Evolutionary conservation across 2,888 invertebrate species (phyloP).

Genomic region (Aphidius colemani): DNA sequence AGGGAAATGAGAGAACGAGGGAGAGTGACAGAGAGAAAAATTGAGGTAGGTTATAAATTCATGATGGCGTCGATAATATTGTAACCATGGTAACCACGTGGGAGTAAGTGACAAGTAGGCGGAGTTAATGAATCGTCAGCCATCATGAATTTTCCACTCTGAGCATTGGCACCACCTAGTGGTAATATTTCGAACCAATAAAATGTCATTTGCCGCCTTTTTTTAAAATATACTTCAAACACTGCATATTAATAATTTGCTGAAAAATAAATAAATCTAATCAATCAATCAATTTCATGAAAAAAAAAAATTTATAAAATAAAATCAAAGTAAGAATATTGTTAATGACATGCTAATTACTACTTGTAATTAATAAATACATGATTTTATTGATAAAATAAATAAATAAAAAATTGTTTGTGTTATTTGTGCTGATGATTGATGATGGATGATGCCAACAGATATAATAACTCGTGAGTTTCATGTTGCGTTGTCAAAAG

Average conservation of each 20-base stretch:
- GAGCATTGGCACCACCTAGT: conserved; percentile 50
- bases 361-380: neutral
- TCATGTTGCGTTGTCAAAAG: too few relatives aligned
- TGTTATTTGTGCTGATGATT: too few relatives aligned
- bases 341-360: neutral
- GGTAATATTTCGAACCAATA: conserved; percentile 23
- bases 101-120: conserved; percentile 42
- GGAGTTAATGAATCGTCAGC: conserved; percentile 47
- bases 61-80: conserved; percentile 48
- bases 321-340: neutral
- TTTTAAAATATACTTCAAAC: conserved; percentile 5
- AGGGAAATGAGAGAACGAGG: conserved; percentile 2
- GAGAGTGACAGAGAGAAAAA: conserved; percentile 35
- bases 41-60: conserved; percentile 52
- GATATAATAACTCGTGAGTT: too few relatives aligned
- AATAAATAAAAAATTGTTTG: too few relatives aligned
- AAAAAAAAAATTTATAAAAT: neutral
- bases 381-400: neutral
- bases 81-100: conserved; percentile 46
- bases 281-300: neutral
- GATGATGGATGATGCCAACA: too few relatives aligned
- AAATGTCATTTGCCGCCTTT: conserved; percentile 10
- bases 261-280: neutral
- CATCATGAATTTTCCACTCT: conserved; percentile 46
- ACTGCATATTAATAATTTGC: neutral